phyloP scores from a whole-genome alignment of 2,888 invertebrate species.

The Euphydryas editha region DNA sequence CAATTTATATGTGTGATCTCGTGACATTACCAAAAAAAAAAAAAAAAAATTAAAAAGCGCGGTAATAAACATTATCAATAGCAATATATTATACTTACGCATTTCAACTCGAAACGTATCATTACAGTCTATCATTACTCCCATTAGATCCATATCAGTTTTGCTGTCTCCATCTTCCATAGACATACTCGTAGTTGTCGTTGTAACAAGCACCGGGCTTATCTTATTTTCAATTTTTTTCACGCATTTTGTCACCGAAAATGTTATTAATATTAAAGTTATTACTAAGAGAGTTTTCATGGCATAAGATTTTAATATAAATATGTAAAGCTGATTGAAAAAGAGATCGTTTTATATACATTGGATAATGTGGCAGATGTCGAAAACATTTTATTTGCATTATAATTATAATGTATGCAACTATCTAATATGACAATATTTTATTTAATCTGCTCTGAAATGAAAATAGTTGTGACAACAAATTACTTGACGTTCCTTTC shows the following conservation, averaged over 20 bases:
- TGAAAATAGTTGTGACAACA: too few species aligned
- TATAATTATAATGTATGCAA: too few species aligned
- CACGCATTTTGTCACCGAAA: conserved; percentile 32
- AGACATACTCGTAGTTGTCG: conserved; percentile 8
- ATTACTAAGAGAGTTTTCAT: conserved; percentile 36
- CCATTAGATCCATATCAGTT: conserved; percentile 58
- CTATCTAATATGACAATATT: too few species aligned
- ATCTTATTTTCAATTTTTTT: conserved; percentile 25
- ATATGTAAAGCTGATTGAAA: not conserved
- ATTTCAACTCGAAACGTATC: conserved; percentile 79
- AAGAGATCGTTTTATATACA: conserved; percentile 8
- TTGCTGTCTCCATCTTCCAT: conserved; percentile 39
- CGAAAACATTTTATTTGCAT: not conserved
- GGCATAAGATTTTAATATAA: not conserved
- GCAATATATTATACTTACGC: conserved; percentile 74
- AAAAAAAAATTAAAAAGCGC: too few species aligned
- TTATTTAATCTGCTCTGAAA: too few species aligned
- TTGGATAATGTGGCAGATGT: not conserved
- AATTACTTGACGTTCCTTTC: too few species aligned
- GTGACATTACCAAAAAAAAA: too few species aligned
- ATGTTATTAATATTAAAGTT: conserved; percentile 34
- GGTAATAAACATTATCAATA: too few species aligned
- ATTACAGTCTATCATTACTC: conserved; percentile 76
- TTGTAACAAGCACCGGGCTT: conserved; percentile 16
- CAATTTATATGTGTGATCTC: too few species aligned